Evolutionary conservation across 2,888 invertebrate species (phyloP).

Genomic region (Gryllus longicercus): DNA sequence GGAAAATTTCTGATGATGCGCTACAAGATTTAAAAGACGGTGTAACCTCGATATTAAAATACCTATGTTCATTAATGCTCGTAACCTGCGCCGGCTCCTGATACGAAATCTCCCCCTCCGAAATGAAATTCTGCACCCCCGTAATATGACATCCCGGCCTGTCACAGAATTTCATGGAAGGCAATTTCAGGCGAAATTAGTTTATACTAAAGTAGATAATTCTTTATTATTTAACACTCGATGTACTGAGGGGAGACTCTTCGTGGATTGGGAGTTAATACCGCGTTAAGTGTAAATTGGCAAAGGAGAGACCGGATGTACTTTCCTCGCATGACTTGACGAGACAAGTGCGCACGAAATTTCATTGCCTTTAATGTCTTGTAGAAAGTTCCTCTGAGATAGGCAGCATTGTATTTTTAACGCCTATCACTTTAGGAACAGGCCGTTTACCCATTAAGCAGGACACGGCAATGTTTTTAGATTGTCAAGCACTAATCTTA

Average conservation of each 20-base stretch:
- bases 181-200: not conserved
- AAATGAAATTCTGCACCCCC: not conserved
- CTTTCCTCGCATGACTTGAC: not conserved
- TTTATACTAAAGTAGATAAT: not conserved
- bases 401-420: no score
- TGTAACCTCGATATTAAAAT: not conserved
- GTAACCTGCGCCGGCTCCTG: not conserved
- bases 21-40: not conserved
- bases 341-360: no score
- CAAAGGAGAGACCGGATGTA: not conserved
- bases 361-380: no score
- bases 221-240: constrained; percentile 1
- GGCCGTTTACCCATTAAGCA: no score
- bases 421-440: no score
- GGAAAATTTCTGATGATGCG: constrained; percentile 11
- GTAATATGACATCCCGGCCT: not conserved
- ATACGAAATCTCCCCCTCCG: constrained; percentile 12
- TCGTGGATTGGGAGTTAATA: not conserved
- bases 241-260: not conserved
- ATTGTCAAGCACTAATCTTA: no score
- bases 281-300: not conserved
- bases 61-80: not conserved
- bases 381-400: no score
- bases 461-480: no score
- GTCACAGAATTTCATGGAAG: not conserved